phyloP scores from a whole-genome alignment of 2,888 invertebrate genomes.

The Athalia cordata region DNA sequence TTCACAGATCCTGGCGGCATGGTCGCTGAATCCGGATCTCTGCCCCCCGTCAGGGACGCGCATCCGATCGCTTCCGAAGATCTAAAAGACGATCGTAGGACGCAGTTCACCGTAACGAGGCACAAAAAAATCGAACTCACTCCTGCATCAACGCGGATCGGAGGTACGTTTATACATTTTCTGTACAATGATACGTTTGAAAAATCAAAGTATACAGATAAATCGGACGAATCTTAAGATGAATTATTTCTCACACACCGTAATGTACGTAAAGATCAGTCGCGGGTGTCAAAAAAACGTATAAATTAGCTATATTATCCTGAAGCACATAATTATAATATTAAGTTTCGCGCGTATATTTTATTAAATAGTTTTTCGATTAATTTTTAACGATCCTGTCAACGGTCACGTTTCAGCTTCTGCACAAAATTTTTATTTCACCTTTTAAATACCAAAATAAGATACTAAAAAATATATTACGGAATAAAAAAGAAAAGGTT shows the following conservation, averaged over 20 bases:
- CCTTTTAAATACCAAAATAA: too few species aligned
- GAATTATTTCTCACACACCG: neutral
- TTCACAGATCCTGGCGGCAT: slow-evolving; percentile 83
- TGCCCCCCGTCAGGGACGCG: slow-evolving; percentile 63
- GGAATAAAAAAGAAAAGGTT: neutral
- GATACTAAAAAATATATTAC: neutral
- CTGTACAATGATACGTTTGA: neutral
- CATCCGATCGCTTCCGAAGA: slow-evolving; percentile 58
- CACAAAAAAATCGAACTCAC: slow-evolving; percentile 80
- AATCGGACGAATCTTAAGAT: too few species aligned
- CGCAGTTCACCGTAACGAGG: slow-evolving; percentile 78
- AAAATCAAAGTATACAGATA: neutral
- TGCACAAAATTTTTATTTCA: too few species aligned
- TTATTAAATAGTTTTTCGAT: too few species aligned
- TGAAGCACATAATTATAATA: too few species aligned
- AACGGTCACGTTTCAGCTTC: too few species aligned
- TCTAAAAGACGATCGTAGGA: slow-evolving; percentile 63
- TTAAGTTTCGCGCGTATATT: too few species aligned
- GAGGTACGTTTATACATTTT: slow-evolving; percentile 50
- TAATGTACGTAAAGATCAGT: neutral
- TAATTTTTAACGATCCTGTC: too few species aligned
- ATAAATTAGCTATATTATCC: too few species aligned
- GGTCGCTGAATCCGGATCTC: slow-evolving; percentile 74
- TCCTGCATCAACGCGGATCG: slow-evolving; percentile 67
- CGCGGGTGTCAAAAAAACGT: neutral